Percentiles rank a stretch among this genome's conserved stretches.
These are phyloP conservation scores for Gordius sp. DNA, from an alignment of 2,888 invertebrate species.

Conservation along the genomic window DNA sequence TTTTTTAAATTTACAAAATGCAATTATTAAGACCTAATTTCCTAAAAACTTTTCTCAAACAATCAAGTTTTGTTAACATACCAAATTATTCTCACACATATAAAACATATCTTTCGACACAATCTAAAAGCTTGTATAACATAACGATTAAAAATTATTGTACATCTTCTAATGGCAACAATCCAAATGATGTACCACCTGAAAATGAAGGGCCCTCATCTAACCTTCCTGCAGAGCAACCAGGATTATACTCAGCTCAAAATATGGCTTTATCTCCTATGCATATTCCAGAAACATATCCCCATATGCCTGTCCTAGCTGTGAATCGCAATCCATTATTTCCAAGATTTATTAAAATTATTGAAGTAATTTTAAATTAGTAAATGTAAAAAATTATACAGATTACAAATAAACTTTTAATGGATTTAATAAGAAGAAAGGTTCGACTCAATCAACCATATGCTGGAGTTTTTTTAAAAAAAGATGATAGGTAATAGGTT, in stretches of 20 bases:
- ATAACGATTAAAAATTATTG: no score
- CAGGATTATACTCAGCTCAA: not conserved
- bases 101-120: no score
- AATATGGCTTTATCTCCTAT: conserved; percentile 48
- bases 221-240: not conserved
- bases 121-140: no score
- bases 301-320: conserved; percentile 75
- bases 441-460: conserved; percentile 85
- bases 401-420: conserved; percentile 57
- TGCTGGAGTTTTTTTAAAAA: conserved; percentile 78
- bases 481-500: conserved; percentile 61
- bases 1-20: no score
- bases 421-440: conserved; percentile 65
- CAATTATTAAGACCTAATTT: no score
- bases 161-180: no score
- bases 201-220: not conserved
- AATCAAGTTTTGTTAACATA: no score
- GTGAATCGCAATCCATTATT: conserved; percentile 80
- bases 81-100: no score
- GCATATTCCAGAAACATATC: conserved; percentile 80
- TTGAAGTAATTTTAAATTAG: conserved; percentile 42
- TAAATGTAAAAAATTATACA: conserved; percentile 27
- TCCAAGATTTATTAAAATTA: conserved; percentile 82
- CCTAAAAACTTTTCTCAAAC: no score
- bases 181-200: not conserved